A percentile compares a stretch with the other conserved stretches of the same genome.
These are phyloP conservation scores for Machimus rusticus DNA, from an alignment of 2,888 invertebrate species.

Conservation along the genomic window DNA sequence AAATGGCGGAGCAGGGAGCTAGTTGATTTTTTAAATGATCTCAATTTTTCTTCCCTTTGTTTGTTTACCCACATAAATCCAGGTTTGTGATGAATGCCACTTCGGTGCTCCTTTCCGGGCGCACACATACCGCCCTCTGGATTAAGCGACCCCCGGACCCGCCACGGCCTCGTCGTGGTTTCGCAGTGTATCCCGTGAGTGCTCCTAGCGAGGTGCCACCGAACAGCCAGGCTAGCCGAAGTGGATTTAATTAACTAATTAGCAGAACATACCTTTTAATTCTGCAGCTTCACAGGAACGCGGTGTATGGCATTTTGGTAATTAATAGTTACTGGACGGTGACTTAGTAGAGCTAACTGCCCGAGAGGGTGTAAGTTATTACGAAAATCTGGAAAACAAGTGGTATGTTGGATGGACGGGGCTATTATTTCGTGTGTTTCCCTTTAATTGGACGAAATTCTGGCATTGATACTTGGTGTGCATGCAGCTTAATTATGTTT, in stretches of 20 bases:
- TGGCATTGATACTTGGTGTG: background rate
- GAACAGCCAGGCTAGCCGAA: background rate
- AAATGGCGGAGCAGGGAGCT: constrained; percentile 35
- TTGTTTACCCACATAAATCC: constrained; percentile 22
- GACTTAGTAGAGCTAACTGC: background rate
- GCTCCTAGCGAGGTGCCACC: background rate
- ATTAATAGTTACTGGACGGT: background rate
- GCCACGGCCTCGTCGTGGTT: background rate
- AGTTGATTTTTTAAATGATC: constrained; percentile 36
- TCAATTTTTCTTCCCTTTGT: constrained; percentile 33
- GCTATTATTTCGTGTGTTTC: background rate
- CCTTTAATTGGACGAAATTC: background rate
- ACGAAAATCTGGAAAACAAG: background rate
- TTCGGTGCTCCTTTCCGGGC: background rate
- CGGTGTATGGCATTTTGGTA: background rate
- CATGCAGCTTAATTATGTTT: background rate
- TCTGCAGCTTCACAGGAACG: background rate
- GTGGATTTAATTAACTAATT: constrained; percentile 5
- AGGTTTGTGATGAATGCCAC: constrained; percentile 18
- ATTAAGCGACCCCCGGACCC: background rate
- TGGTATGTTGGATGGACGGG: background rate
- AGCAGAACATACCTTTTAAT: background rate
- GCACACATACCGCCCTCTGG: background rate
- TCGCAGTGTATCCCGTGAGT: background rate
- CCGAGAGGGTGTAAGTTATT: background rate